Base-by-base conservation (phyloP, 2,888 invertebrate genomes). In the Poecilobothrus nobilitatus region DNA sequence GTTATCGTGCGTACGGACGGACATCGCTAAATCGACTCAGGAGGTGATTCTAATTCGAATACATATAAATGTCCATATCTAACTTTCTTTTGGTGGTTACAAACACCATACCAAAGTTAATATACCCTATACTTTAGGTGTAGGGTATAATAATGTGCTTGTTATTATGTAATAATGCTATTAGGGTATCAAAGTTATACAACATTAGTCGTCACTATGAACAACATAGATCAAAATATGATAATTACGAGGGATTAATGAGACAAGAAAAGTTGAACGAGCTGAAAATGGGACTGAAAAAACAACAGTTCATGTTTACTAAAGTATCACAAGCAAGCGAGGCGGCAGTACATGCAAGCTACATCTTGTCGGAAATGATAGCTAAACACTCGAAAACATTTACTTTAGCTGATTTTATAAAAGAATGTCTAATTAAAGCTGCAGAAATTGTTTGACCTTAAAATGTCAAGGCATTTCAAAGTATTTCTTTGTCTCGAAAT, bases 251-350 rank as follows among this genome's bases (percentile, higher is more conserved):
- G 67, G 71, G 72, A 71, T 69, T 73, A 70, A 71, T 72, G 69
- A 71, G 71, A 70, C 70, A 73, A 73, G 71, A 72, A 69, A 73
- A 73, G 71, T 71, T 71, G 68, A 70, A 72, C 68, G 72, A 73
- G n/a, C n/a, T n/a, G n/a, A 71, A 72, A 69, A 69, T 69, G 63
- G 68, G 68, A 65, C 44, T 73, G 68, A 72, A 73, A 73, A 71
- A 71, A 72, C 71, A 73, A 70, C 71, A 73, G 37, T n/a, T 66
- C n/a, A n/a, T 70, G 65, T 72, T 71, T 71, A 71, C 67, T 71
- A 71, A 72, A 71, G 70, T 70, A 71, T 67, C 68, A 53, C 69
- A 71, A 69, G 72, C 70, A 71, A 72, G 66, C 69, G 71, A 70
- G 67, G 68, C 68, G 66, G 71, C 71, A 65, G 67, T 71, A 44